These are phyloP conservation scores for Thrips palmi DNA, from an alignment of 1,140 invertebrate species.

Conservation along the genomic window DNA sequence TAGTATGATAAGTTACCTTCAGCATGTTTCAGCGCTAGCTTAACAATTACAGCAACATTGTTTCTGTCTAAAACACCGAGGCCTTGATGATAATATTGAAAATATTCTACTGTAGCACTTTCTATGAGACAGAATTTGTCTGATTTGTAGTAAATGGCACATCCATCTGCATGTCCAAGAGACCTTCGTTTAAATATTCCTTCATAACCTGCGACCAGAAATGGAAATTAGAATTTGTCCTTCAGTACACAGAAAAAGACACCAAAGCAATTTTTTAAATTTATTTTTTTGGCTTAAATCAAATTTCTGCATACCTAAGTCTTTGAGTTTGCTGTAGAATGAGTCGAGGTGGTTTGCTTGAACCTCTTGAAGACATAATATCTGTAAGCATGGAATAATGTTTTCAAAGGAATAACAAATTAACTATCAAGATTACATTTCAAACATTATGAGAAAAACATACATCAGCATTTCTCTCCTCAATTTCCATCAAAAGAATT, in stretches of 20 bases:
- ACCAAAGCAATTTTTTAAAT: constrained; percentile 14
- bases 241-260: background rate
- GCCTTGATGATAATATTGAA: constrained; percentile 19
- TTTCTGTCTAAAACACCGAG: constrained; percentile 50
- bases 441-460: constrained; percentile 17
- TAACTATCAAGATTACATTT: constrained; percentile 7
- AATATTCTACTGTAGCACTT: constrained; percentile 40
- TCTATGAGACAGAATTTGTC: constrained; percentile 39
- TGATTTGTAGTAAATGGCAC: constrained; percentile 61
- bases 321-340: constrained; percentile 31
- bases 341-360: constrained; percentile 50
- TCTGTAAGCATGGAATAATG: constrained; percentile 28
- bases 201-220: constrained; percentile 21
- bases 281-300: constrained; percentile 25
- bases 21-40: constrained; percentile 37
- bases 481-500: constrained; percentile 51
- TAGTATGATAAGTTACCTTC: too few relatives aligned
- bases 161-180: constrained; percentile 47
- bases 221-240: constrained; percentile 5
- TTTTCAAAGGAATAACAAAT: constrained; percentile 8
- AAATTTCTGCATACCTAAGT: constrained; percentile 20
- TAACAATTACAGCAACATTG: constrained; percentile 70
- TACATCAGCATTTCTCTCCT: constrained; percentile 52
- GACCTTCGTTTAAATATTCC: constrained; percentile 28
- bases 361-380: constrained; percentile 75